Conservation (phyloP, 1,140 invertebrate genomes). For the Aphidius ervi region DNA sequence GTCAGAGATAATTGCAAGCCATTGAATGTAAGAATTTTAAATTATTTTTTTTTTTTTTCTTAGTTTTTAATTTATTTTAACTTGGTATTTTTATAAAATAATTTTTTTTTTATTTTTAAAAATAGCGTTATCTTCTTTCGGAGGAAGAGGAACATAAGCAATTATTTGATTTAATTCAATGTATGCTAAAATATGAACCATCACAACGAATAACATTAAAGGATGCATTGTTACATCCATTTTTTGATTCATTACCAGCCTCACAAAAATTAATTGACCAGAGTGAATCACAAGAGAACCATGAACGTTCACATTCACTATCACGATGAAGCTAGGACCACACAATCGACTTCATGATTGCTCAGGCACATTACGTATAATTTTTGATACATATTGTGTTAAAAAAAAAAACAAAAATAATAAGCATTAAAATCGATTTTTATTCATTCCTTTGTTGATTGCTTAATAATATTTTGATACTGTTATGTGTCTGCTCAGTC, state of each 20-base stretch:
- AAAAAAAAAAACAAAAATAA: background rate
- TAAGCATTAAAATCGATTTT: too few relatives aligned
- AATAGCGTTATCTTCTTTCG: constrained; percentile 83
- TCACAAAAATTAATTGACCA: constrained; percentile 66
- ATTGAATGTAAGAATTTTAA: constrained; percentile 68
- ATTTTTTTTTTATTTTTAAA: constrained; percentile 28
- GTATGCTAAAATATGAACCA: constrained; percentile 97
- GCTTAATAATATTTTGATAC: constrained; percentile 14
- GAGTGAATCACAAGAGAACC: constrained; percentile 51
- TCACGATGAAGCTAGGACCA: constrained; percentile 58
- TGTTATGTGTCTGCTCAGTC: constrained; percentile 38
- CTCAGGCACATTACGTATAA: constrained; percentile 35
- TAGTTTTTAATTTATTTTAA: constrained; percentile 4
- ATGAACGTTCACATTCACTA: constrained; percentile 61
- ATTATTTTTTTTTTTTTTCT: constrained; percentile 4
- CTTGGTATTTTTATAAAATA: constrained; percentile 8
- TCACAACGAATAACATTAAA: constrained; percentile 80
- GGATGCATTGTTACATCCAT: constrained; percentile 88
- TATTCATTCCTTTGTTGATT: too few relatives aligned
- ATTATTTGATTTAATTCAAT: constrained; percentile 89
- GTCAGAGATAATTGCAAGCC: constrained; percentile 98
- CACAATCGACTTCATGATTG: constrained; percentile 46
- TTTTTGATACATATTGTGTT: constrained; percentile 17
- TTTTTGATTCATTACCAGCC: constrained; percentile 81
- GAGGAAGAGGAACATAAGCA: constrained; percentile 89